Conservation (phyloP, 2,888 invertebrate genomes). For the Cryptus viduatorius region DNA sequence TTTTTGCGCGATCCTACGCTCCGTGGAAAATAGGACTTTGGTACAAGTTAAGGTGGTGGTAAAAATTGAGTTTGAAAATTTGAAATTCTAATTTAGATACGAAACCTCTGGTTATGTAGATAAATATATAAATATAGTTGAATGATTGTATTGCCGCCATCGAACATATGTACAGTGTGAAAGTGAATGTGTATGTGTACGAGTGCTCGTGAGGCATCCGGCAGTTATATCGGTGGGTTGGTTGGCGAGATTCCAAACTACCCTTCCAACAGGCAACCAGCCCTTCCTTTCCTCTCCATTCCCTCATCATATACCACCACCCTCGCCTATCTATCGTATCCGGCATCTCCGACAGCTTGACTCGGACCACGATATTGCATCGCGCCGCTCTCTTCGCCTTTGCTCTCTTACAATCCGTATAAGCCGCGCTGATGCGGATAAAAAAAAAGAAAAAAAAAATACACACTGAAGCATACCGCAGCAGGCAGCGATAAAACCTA, state of each 20-base stretch:
- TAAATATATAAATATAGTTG: not conserved
- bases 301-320: slow-evolving; percentile 22
- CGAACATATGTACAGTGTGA: not conserved
- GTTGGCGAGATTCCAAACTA: slow-evolving; percentile 69
- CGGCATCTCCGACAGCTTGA: slow-evolving; percentile 80
- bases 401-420: slow-evolving; percentile 52
- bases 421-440: slow-evolving; percentile 41
- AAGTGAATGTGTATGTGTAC: slow-evolving; percentile 29
- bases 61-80: no score
- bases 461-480: not conserved
- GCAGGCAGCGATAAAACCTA: not conserved
- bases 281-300: slow-evolving; percentile 23
- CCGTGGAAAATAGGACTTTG: no score
- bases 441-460: slow-evolving; percentile 31
- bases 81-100: not conserved
- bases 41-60: no score
- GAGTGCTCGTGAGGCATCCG: slow-evolving; percentile 34
- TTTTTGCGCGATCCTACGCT: no score
- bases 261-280: slow-evolving; percentile 35
- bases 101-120: not conserved
- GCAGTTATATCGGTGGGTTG: slow-evolving; percentile 57
- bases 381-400: slow-evolving; percentile 54
- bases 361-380: slow-evolving; percentile 78
- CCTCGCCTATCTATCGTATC: slow-evolving; percentile 62
- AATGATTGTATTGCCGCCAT: not conserved